A percentile compares a stretch with the other conserved stretches of the same genome.
These are phyloP conservation scores for Drosophila elegans DNA, from an alignment of 1,140 invertebrate species.

Conservation along the genomic window DNA sequence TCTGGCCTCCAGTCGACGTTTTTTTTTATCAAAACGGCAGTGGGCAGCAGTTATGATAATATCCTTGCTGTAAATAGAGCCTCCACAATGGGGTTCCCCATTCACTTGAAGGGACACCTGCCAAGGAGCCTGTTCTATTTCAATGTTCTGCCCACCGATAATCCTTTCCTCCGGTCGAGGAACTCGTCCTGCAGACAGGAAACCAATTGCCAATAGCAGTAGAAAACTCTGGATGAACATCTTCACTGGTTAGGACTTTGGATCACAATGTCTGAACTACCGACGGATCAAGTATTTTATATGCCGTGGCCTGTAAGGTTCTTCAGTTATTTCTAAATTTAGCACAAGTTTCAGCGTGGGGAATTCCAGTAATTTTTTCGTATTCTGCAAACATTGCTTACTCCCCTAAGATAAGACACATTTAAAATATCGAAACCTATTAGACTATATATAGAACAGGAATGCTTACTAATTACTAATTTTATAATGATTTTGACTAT, in stretches of 20 bases:
- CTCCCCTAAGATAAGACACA: too few relatives aligned
- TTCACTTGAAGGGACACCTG: neutral
- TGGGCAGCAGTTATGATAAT: conserved; percentile 1
- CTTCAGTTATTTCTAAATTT: too few relatives aligned
- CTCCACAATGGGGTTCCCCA: neutral
- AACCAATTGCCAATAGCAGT: neutral
- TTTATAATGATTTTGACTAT: too few relatives aligned
- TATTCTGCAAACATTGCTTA: too few relatives aligned
- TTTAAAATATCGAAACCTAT: too few relatives aligned
- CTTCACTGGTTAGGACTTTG: neutral
- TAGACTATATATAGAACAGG: too few relatives aligned
- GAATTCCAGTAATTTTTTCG: too few relatives aligned
- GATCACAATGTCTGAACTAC: neutral
- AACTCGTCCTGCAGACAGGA: neutral
- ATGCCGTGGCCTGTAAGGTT: too few relatives aligned
- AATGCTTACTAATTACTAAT: too few relatives aligned
- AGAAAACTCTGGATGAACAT: conserved; percentile 1
- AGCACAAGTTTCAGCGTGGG: too few relatives aligned
- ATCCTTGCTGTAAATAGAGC: conserved; percentile 1
- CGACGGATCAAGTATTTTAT: too few relatives aligned
- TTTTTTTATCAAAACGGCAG: neutral
- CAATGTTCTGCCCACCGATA: neutral
- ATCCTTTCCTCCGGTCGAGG: neutral
- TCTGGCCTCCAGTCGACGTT: neutral
- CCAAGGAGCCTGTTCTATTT: conserved; percentile 1